Evolutionary conservation across 2,888 invertebrate species (phyloP).

Genomic region (Gasteruption jaculator): DNA sequence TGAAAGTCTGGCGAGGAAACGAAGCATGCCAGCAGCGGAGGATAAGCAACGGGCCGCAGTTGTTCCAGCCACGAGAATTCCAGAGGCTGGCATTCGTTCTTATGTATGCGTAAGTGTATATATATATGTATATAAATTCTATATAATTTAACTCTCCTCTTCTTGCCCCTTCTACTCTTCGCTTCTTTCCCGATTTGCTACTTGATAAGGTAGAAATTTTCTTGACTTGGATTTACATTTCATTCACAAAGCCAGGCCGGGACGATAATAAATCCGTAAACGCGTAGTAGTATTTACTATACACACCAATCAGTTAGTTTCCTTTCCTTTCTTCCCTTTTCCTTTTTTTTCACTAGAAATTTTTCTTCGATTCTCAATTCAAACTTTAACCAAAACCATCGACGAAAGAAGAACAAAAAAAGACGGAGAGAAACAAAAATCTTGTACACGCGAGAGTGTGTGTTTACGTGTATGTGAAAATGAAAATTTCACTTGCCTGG

Average conservation of each 20-base stretch:
- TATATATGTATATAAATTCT: constrained; percentile 2
- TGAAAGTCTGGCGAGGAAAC: constrained; percentile 61
- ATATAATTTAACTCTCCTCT: constrained; percentile 14
- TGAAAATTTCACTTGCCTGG: no score
- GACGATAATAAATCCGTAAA: no score
- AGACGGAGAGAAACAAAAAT: no score
- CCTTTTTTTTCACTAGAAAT: constrained; percentile 22
- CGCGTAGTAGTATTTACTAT: no score
- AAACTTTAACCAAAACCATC: no score
- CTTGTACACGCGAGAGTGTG: constrained; percentile 19
- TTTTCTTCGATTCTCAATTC: constrained; percentile 19
- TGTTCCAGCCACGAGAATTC: constrained; percentile 40
- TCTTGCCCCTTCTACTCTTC: constrained; percentile 5
- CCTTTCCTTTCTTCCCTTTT: constrained; percentile 25
- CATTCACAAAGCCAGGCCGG: no score
- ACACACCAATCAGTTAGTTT: constrained; percentile 11
- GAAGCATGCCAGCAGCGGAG: constrained; percentile 44
- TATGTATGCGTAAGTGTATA: no score
- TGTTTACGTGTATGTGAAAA: no score
- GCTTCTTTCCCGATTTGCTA: constrained; percentile 16
- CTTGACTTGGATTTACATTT: no score
- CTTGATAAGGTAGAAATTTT: no score
- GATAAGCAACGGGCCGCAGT: constrained; percentile 39
- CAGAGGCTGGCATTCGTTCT: constrained; percentile 41
- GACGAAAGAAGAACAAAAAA: no score